These are phyloP conservation scores for Chelonoidis abingdonii DNA, from an alignment of 2,113 vertebrate species.

Conservation along the genomic window DNA sequence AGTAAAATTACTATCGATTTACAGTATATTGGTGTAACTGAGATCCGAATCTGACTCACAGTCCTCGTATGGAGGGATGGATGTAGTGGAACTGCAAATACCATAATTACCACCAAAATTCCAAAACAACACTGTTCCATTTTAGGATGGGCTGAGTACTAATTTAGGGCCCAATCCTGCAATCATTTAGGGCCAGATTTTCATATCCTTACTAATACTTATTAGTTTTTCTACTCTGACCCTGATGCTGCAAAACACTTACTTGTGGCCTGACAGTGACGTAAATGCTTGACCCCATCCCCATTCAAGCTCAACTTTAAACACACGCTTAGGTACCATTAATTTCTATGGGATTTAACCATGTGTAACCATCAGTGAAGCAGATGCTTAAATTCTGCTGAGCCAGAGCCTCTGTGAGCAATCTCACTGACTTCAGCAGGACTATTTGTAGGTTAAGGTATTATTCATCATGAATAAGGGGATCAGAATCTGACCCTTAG, in stretches of 20 bases:
- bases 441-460: not conserved
- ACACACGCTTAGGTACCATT: not conserved
- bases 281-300: not conserved
- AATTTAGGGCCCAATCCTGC: not conserved
- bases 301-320: not conserved
- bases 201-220: not conserved
- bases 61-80: not conserved
- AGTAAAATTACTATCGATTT: not conserved
- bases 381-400: not conserved
- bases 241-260: not conserved
- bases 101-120: not conserved
- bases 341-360: not conserved
- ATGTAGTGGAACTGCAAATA: no score
- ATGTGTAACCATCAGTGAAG: not conserved
- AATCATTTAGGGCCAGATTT: not conserved
- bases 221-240: not conserved
- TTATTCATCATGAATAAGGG: not conserved
- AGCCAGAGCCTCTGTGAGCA: accelerated
- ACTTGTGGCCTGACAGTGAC: not conserved
- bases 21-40: not conserved
- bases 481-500: no score
- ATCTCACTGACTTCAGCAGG: not conserved
- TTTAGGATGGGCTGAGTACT: not conserved
- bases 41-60: not conserved
- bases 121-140: not conserved